phyloP scores from a whole-genome alignment of 2,888 invertebrate species.

The Hypolimnas misippus region DNA sequence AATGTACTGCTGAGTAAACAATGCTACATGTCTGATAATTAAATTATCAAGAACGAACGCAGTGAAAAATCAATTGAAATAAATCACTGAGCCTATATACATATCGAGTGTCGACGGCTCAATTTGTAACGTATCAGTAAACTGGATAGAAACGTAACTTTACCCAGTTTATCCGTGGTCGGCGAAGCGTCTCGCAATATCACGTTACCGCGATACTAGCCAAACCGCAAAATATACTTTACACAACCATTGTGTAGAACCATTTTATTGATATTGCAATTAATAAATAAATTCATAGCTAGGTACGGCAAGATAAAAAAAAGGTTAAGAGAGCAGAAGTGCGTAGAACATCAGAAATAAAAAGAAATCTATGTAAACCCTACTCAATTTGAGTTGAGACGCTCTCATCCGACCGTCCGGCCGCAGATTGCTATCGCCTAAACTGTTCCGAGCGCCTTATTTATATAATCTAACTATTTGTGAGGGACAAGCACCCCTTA shows the following conservation, averaged over 20 bases:
- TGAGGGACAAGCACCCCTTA: constrained; percentile 77
- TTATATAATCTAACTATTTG: constrained; percentile 83
- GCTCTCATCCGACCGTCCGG: constrained; percentile 52
- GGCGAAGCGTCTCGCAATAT: constrained; percentile 61
- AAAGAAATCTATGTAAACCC: constrained; percentile 71
- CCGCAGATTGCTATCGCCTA: constrained; percentile 76
- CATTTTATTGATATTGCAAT: constrained; percentile 19
- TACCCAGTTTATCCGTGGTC: constrained; percentile 59
- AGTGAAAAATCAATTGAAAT: constrained; percentile 41
- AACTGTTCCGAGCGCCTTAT: constrained; percentile 78
- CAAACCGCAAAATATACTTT: constrained; percentile 67
- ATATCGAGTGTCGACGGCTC: constrained; percentile 61
- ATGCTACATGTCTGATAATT: constrained; percentile 35
- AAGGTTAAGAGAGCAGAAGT: constrained; percentile 34
- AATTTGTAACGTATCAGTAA: constrained; percentile 69
- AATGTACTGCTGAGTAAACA: constrained; percentile 33
- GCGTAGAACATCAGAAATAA: constrained; percentile 58
- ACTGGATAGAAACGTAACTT: constrained; percentile 61
- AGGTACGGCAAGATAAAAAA: constrained; percentile 5
- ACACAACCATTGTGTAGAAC: constrained; percentile 46
- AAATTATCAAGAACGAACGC: constrained; percentile 39
- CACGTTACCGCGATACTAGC: constrained; percentile 55
- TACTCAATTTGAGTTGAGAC: constrained; percentile 70
- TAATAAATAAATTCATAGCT: constrained; percentile 43
- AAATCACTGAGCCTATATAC: constrained; percentile 47